Percentiles rank a stretch among this genome's conserved stretches.
Evolutionary conservation across 2,113 vertebrate species (phyloP).

Genomic region (Atlantisia rogersi): DNA sequence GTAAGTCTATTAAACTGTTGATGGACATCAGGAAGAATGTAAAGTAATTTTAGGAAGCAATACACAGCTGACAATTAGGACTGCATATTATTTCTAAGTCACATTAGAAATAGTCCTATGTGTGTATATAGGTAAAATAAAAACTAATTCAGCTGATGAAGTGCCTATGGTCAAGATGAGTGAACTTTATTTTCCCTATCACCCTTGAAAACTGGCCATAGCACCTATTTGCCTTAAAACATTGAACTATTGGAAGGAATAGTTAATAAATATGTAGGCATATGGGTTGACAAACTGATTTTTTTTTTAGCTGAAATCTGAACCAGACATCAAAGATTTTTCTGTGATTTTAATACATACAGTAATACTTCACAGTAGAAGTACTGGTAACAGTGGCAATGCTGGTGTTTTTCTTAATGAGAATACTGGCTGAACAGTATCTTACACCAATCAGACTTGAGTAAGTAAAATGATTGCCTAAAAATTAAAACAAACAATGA

Average conservation of each 20-base stretch:
- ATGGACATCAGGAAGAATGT: not conserved
- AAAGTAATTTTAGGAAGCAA: not conserved
- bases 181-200: not conserved
- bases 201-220: not conserved
- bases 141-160: not conserved
- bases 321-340: not conserved
- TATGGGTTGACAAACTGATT: not conserved
- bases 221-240: not conserved
- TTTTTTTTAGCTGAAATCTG: not conserved
- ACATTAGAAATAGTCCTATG: not conserved
- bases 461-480: not conserved
- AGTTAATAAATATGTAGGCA: not conserved
- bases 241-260: not conserved
- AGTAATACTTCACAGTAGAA: not conserved
- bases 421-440: not conserved
- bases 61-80: not conserved
- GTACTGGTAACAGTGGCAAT: not conserved
- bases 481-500: not conserved
- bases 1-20: not conserved
- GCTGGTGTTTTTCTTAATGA: not conserved
- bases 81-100: not conserved
- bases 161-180: rapidly evolving
- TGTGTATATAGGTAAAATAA: not conserved
- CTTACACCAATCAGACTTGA: not conserved
- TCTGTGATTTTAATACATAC: not conserved